These are phyloP conservation scores for Agrochola macilenta DNA, from an alignment of 2,888 invertebrate genomes.

Conservation along the genomic window DNA sequence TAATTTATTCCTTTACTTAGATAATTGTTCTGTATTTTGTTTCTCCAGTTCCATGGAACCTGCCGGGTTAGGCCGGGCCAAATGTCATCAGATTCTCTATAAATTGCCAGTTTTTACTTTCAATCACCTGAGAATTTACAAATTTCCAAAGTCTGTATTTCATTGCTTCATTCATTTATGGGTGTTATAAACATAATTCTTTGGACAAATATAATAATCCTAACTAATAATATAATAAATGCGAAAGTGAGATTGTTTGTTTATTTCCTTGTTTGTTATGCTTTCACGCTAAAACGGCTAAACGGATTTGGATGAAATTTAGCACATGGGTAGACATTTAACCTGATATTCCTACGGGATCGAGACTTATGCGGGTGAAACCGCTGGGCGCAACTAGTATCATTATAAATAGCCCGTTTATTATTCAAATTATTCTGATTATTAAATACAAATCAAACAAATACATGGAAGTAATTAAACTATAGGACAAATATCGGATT, in stretches of 20 bases:
- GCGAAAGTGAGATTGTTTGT: too few species aligned
- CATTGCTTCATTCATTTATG: neutral
- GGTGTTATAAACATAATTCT: too few species aligned
- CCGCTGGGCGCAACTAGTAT: too few species aligned
- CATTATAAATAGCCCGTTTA: neutral
- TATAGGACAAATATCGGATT: conserved; percentile 50
- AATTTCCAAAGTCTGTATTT: neutral
- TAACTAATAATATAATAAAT: too few species aligned
- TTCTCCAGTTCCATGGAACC: neutral
- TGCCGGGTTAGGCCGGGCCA: neutral
- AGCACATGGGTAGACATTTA: too few species aligned
- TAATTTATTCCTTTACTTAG: neutral
- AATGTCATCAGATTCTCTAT: neutral
- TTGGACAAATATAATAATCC: neutral
- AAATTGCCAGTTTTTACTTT: neutral
- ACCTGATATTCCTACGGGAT: too few species aligned
- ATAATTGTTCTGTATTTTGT: neutral
- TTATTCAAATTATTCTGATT: conserved; percentile 1
- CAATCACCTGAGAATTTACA: neutral
- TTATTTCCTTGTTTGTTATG: too few species aligned
- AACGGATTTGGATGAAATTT: too few species aligned
- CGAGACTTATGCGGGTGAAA: too few species aligned
- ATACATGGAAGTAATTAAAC: conserved; percentile 47
- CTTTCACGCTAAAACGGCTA: too few species aligned
- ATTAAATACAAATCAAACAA: conserved; percentile 32